Evolutionary conservation across 2,888 invertebrate species (phyloP), one percentile per base, ranked within the genome.

Genomic region (Drosophila longiperda): DNA sequence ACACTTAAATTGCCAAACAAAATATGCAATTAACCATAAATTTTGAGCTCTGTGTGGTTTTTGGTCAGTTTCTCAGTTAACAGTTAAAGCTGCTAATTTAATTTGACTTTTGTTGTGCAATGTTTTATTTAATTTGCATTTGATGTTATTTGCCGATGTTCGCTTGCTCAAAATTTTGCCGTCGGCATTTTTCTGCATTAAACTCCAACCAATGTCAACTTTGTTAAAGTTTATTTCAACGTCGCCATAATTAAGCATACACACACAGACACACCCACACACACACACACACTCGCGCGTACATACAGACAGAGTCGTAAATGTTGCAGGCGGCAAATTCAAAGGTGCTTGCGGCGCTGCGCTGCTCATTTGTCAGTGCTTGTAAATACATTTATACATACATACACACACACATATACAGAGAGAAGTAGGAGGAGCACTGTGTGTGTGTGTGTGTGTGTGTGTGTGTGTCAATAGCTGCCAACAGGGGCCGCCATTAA

Each of bases 361-460:
- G 49, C 20, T 60, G 60, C 49, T 60, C 49, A 29, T 60, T 60
- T 36, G 34, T 34, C 60, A 23, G 15, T 15, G 48, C 48, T 34
- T 50, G 34, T 45, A 62, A 32, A 52, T 9, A 20, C 36, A 60
- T 11, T 2, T 15, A 36, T 15, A 26, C 17, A 57, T 20, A n/a
- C 26, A 38, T 6, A 23, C 40, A 49, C 34, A 7, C 38, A 23
- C 15, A 9, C 33, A 52, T 15, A 52, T 15, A 23, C 3, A 20
- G 23, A 3, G 5, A 23, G 7, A 32, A 11, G 50, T 50, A 32
- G 17, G 50, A 32, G 29, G 3, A n/a, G 29, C 23, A 23, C 45
- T n/a, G 50, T n/a, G 29, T 29, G 6, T 29, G 26, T 26, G 26
- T 26, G 26, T 26, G 29, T 29, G 29, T 29, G 29, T 29, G 29